phyloP scores from a whole-genome alignment of 2,113 vertebrate genomes.

The Sinocyclocheilus anshuiensis region DNA sequence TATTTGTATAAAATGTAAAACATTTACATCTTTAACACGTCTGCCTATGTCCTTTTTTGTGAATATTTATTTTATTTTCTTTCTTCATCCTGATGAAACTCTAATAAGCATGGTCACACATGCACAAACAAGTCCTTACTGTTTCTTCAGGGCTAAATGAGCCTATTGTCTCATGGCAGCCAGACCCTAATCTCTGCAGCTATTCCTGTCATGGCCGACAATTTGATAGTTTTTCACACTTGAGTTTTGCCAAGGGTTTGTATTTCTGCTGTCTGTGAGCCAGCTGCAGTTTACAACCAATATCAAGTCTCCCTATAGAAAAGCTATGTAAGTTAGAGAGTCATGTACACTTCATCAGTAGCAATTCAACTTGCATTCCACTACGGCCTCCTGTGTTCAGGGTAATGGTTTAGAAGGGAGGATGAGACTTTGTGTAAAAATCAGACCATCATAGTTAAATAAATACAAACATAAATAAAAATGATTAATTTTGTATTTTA shows the following conservation, averaged over 20 bases:
- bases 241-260: slow-evolving; percentile 71
- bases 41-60: not conserved
- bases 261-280: slow-evolving; percentile 70
- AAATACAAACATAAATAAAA: too few species aligned
- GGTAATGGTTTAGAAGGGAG: not conserved
- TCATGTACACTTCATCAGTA: not conserved
- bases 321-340: slow-evolving; percentile 8
- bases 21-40: not conserved
- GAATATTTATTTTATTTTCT: not conserved
- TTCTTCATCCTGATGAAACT: slow-evolving; percentile 32
- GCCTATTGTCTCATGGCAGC: slow-evolving; percentile 73
- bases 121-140: slow-evolving; percentile 64
- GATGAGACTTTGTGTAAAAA: not conserved
- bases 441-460: not conserved
- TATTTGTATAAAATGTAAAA: not conserved
- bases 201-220: slow-evolving; percentile 76
- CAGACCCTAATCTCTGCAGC: slow-evolving; percentile 71
- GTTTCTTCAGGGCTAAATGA: slow-evolving; percentile 64
- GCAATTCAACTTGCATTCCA: not conserved
- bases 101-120: slow-evolving; percentile 46
- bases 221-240: slow-evolving; percentile 80
- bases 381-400: not conserved
- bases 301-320: slow-evolving; percentile 63
- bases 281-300: slow-evolving; percentile 74
- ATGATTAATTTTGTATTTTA: too few species aligned